Evolutionary conservation across 2,113 vertebrate species (phyloP), one percentile per base, ranked within the genome.

Genomic region (Cnemophilus loriae): DNA sequence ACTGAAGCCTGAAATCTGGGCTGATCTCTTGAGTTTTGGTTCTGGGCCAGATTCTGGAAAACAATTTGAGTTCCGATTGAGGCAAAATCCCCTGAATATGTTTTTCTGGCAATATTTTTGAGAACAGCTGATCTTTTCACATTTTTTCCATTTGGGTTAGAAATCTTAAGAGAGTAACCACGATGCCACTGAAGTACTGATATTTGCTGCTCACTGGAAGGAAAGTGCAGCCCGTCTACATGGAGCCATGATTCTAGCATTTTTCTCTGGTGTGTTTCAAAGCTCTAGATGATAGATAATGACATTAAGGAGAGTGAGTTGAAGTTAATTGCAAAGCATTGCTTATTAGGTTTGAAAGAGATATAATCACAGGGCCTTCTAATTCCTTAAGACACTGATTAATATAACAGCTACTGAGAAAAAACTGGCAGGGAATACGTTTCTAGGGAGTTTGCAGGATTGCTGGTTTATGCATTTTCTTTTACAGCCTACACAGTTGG

Each of bases 381-480:
- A 95, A 97, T 96, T 96, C 96, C 93, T 95, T 82, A 91, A 95
- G 93, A 95, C 88, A 77, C 94, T 96, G 95, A 97, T 97, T 94
- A 96, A 89, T 97, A 83, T 96, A 97, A 95, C 96, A 97, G 96
- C 93, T 83, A 85, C 89, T 92, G 91, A 95, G 87, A 27, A 93
- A 87, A 96, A 94, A 79, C 96, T 97, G 96, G 96, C 92, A 87
- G 81, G 50, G 91, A 91, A 50, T 74, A 61, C n/a, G 59, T 95
- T 97, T 93, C 96, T 70, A 95, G 95, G 96, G 96, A 97, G 96
- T 96, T 95, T 95, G 94, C 91, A 95, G 89, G 92, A 95, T 95
- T 94, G 93, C 95, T 97, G 96, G 94, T 96, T 97, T 97, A 91
- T 96, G 93, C 96, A 96, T 97, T 97, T 97, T 97, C 95, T 96